A percentile compares a stretch with the other conserved stretches of the same genome.
Conservation (phyloP, 2,797 vertebrate genomes). For the Xenentodon cancila region DNA sequence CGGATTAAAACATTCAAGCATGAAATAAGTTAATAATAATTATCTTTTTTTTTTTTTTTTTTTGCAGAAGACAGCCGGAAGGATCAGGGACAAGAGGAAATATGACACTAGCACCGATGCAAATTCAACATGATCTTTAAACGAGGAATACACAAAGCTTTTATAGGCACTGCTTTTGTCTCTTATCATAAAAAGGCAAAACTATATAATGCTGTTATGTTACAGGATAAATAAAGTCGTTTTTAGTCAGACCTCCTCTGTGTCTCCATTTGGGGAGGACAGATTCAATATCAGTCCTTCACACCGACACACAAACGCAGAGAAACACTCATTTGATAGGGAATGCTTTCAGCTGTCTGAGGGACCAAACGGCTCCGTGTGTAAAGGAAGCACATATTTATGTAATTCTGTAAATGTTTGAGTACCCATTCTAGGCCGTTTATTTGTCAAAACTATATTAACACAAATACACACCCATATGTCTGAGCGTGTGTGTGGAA, state of each 20-base stretch:
- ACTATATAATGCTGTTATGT: constrained; percentile 56
- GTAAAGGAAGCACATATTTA: constrained; percentile 3
- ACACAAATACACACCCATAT: too few species aligned
- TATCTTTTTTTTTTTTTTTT: constrained; percentile 22
- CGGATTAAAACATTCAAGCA: constrained; percentile 41
- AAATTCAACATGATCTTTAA: constrained; percentile 45
- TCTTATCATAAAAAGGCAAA: constrained; percentile 50
- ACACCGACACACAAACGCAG: constrained; percentile 7
- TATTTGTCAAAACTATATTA: too few species aligned
- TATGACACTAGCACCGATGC: constrained; percentile 39
- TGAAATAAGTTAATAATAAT: constrained; percentile 48
- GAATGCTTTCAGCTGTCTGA: constrained; percentile 28
- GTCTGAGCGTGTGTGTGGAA: too few species aligned
- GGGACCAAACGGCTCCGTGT: constrained; percentile 9
- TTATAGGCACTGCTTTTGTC: constrained; percentile 31
- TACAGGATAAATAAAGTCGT: constrained; percentile 53
- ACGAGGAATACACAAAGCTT: constrained; percentile 42
- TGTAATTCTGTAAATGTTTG: too few species aligned
- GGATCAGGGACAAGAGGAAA: constrained; percentile 46
- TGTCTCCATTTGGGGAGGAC: constrained; percentile 57
- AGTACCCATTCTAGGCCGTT: too few species aligned
- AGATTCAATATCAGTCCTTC: constrained; percentile 56
- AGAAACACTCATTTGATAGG: constrained; percentile 41
- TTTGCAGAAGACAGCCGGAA: constrained; percentile 42
- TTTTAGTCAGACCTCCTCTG: constrained; percentile 49